Base-by-base conservation (phyloP, 2,888 invertebrate genomes). In the Emmelina monodactyla region DNA sequence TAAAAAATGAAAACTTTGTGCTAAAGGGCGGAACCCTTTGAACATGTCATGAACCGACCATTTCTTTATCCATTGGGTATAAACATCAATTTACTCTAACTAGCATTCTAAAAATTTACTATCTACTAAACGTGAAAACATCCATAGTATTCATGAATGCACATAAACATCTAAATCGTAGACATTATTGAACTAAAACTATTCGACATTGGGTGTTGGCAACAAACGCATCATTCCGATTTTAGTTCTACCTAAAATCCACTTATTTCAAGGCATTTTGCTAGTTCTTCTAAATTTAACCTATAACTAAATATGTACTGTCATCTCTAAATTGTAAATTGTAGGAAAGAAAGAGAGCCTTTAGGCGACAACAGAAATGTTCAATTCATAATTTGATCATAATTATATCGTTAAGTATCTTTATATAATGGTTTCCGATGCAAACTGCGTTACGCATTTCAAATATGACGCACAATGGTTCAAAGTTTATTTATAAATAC, bases 81-180 rank as follows among this genome's bases (percentile, higher is more conserved):
- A 55, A 67, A 63, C 57, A 58, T 64, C 58, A 71, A 71, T 75
- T 75, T 75, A 75, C 59, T 60, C 76, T 79, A 79, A 68, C 79
- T 79, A 78, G 79, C 79, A 76, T 70, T 64, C 79, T 79, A 79
- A 72, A 62, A 76, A 71, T 78, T 79, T 70, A 75, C 78, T 78
- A 78, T 65, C 78, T 78, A 58, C 52, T 72, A 75, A 79, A 73
- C 73, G 69, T 58, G 60, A 62, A 57, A 54, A 62, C 75, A 76
- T 71, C 41, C 75, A 68, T 57, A 58, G 55, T 47, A 51, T 61
- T n/a, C n/a, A 69, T 66, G 62, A 69, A 69, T 76, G 70, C 68
- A 65, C 62, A 55, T 69, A 68, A 69, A 75, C 70, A 65, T 64
- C 75, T 76, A 76, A 64, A 58, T 66, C 65, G 62, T 65, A 63